Base-by-base conservation (phyloP, 2,888 invertebrate species). In the Eurytoma adleriae region DNA sequence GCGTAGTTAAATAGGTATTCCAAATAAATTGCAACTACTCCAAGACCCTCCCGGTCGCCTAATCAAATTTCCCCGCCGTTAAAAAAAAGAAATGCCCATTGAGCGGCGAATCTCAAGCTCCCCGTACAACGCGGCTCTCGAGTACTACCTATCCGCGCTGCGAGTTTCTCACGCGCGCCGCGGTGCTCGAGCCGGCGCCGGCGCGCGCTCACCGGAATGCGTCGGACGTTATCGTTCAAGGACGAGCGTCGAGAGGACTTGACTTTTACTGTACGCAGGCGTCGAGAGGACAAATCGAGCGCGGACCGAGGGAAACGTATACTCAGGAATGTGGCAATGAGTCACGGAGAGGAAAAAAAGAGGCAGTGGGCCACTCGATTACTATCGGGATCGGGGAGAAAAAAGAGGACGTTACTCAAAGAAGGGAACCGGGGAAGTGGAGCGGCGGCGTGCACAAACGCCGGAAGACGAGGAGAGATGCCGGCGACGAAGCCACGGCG, bases 211-310 rank as follows among this genome's bases (percentile, higher is more conserved):
- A 40, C 7, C 40, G 40, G 40, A 40, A 40, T 40, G 40, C 40
- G 40, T 56, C 62, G 2, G 50, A 57, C 80, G 85, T 85, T 86
- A 86, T 86, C 87, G 85, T 85, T 87, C 88, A 88, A 88, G 88
- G 88, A 88, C 88, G 86, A 85, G 79, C 80, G 79, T 40, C 40
- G 40, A 40, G 40, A 40, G 40, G 40, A 84, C 83, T 83, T 83
- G 81, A 83, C 84, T 77, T 87, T 86, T 83, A 83, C 84, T 69
- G 50, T 67, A 30, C 54, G 48, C 54, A 4, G 50, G 40, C 40
- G 12, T 20, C 27, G 40, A 71, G 67, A 78, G 71, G 72, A 78
- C 78, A 78, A 78, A 78, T 72, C 72, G 72, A 70, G 57, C 56
- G 69, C 7, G n/a, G 72, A 64, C 27, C 40, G 61, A 18, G 40